Evolutionary conservation across 2,113 vertebrate genomes (phyloP), one percentile per base, ranked within the genome.

Genomic region (Triplophysa siluroides): DNA sequence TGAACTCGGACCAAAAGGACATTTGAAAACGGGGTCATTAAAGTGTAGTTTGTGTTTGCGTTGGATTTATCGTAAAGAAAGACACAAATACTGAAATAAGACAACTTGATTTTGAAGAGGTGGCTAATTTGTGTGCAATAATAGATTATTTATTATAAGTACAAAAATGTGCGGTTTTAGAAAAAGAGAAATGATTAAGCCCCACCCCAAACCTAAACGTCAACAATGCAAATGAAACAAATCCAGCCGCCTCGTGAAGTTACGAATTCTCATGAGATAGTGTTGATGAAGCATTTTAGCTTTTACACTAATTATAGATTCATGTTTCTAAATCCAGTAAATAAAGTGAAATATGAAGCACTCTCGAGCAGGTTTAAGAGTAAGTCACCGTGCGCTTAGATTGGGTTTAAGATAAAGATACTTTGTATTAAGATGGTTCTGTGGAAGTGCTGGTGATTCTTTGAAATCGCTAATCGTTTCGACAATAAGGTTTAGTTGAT

Each of bases 1-100:
- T 61, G 56, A 26, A 60, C 69, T 75, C 33, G 77, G 45, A 72
- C 72, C 76, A 66, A 68, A 14, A 38, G 69, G 68, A 16, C 8
- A 38, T 65, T 73, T 4, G n/a, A 18, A 8, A 50, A 19, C 23
- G 18, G 14, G 21, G 41, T 70, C 43, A 60, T 43, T 14, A 24
- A 23, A 1, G 19, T 73, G 71, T 60, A 29, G 41, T 45, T 38
- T 47, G 72, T 62, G 58, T 24, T 56, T 26, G 54, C 19, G 1
- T 1, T 21, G n/a, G 18, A 10, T 21, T 58, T 2, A 16, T 21
- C 9, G n/a, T 21, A 2, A n/a, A 21, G 54, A 9, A 58, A n/a
- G 54, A 5, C 19, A 58, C 6, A n/a, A 21, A 58, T 56, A 9
- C 6, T n/a, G 54, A 43, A 43, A 43, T 43, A 10, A 33, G 29